Evolutionary conservation across 2,888 invertebrate species (phyloP), one percentile per base, ranked within the genome.

Genomic region (Myathropa florea): DNA sequence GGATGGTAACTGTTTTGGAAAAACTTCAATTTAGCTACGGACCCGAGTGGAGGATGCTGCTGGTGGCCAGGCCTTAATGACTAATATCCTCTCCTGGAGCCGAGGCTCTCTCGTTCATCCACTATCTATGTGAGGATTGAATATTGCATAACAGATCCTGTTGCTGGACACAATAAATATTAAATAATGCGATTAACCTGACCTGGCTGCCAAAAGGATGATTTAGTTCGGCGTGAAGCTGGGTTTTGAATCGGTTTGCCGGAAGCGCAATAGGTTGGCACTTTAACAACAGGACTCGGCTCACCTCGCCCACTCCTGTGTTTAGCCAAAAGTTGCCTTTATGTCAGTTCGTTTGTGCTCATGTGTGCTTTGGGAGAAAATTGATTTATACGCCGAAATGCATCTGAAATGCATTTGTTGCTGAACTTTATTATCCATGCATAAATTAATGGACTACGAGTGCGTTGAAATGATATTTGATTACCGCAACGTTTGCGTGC

Each of bases 131-230:
- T 64, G 33, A 28, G 28, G 39, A 59, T 46, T 67, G 67, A 46
- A 67, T 61, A 71, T 71, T 72, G 60, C 65, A 78, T 55, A 77
- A 70, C 21, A 28, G 72, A 76, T 76, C 71, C 71, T 71, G 71
- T 76, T 77, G 46, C 68, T 73, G 59, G 39, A 70, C 30, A 60
- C 46, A 60, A 78, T 75, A 83, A 86, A 83, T 86, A 78, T 86
- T 78, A 75, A 71, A 82, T 83, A 65, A 83, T 36, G 33, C 33
- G 60, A 83, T 75, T 82, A 78, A 85, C 77, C 64, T 14, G 28
- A 67, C 60, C 39, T 23, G 60, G 24, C 55, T 67, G 33, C 24
- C 60, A 30, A 64, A 59, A 64, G 30, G 4, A 21, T 30, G 21
- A 73, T 61, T 46, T n/a, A 72, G 23, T 39, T n/a, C 39, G 21